Percentiles rank a stretch among this genome's conserved stretches.
phyloP scores from a whole-genome alignment of 2,888 invertebrate genomes.

The Formica aserva region DNA sequence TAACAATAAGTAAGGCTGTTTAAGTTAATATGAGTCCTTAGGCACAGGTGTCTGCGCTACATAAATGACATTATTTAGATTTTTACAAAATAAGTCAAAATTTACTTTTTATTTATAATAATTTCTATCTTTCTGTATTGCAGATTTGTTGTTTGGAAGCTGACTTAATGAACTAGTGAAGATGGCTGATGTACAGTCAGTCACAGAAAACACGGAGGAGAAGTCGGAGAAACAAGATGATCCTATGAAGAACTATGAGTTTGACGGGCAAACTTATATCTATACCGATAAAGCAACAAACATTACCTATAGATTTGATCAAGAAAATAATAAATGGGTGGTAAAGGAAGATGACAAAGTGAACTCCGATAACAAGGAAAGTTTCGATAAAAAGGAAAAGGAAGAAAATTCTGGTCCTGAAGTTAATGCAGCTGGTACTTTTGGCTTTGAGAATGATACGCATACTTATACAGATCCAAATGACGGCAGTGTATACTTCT shows the following conservation, averaged over 20 bases:
- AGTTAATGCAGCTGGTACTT: constrained; percentile 84
- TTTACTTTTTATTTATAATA: not conserved
- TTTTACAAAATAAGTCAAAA: not conserved
- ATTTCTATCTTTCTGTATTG: not conserved
- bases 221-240: constrained; percentile 71
- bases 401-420: constrained; percentile 68
- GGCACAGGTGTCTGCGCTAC: not conserved
- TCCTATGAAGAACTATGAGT: constrained; percentile 85
- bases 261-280: constrained; percentile 84
- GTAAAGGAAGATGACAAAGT: constrained; percentile 76
- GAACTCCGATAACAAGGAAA: constrained; percentile 47
- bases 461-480: constrained; percentile 92
- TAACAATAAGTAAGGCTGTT: not conserved
- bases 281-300: constrained; percentile 80
- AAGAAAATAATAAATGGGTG: constrained; percentile 88
- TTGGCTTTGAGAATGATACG: constrained; percentile 92
- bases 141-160: not conserved
- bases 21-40: not conserved
- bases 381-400: constrained; percentile 53
- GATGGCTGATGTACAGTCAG: constrained; percentile 59
- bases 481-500: constrained; percentile 96
- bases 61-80: not conserved
- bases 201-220: constrained; percentile 6
- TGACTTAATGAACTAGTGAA: constrained; percentile 21
- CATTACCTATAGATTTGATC: constrained; percentile 88